Percentiles rank a stretch among this genome's conserved stretches.
Evolutionary conservation across 2,888 invertebrate genomes (phyloP).

Genomic region (Gymnosoma rotundatum): DNA sequence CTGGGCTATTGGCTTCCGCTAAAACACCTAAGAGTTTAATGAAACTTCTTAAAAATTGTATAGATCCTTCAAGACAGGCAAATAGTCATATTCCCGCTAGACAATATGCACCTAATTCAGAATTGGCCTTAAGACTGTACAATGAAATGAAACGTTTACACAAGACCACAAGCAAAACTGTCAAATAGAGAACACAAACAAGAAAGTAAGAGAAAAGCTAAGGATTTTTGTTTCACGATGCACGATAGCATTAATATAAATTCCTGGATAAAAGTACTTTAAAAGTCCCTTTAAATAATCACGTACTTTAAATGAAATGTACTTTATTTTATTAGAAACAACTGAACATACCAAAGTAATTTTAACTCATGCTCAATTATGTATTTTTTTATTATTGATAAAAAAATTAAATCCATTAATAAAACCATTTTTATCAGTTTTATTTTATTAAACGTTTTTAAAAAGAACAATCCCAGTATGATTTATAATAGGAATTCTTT

Average conservation of each 20-base stretch:
- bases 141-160: constrained; percentile 79
- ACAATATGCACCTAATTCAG: constrained; percentile 77
- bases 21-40: constrained; percentile 76
- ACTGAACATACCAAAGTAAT: too few relatives aligned
- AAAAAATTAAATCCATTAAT: too few relatives aligned
- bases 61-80: constrained; percentile 76
- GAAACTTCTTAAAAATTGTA: constrained; percentile 77
- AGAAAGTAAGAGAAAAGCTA: background rate
- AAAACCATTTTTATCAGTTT: too few relatives aligned
- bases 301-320: background rate
- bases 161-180: constrained; percentile 70
- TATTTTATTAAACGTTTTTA: too few relatives aligned
- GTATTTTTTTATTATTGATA: too few relatives aligned
- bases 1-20: constrained; percentile 78
- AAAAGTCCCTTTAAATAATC: constrained; percentile 35
- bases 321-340: too few relatives aligned
- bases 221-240: background rate
- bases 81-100: constrained; percentile 76
- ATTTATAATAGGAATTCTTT: too few relatives aligned
- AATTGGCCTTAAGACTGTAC: constrained; percentile 78
- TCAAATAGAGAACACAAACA: background rate
- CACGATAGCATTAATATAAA: constrained; percentile 23
- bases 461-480: too few relatives aligned
- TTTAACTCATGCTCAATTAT: too few relatives aligned
- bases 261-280: constrained; percentile 32